These are phyloP conservation scores for Orycteropus afer DNA, from an alignment of 2,113 vertebrate genomes.

Conservation along the genomic window DNA sequence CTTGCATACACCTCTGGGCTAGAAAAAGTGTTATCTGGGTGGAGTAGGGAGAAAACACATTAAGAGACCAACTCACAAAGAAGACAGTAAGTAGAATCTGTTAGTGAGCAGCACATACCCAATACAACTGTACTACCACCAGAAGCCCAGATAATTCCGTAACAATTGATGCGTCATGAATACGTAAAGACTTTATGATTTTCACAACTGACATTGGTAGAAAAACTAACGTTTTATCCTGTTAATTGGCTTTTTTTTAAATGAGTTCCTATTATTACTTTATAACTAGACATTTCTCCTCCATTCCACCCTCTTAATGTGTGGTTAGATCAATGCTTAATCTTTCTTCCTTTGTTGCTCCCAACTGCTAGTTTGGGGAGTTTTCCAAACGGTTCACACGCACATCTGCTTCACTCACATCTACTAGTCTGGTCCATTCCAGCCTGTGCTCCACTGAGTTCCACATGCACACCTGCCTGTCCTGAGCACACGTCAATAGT, in stretches of 20 bases:
- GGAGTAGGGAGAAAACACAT: neutral
- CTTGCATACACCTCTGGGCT: neutral
- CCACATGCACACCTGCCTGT: conserved; percentile 97
- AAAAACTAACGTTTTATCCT: neutral
- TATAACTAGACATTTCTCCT: neutral
- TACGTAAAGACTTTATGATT: neutral
- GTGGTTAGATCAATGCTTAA: neutral
- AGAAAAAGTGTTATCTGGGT: conserved; percentile 9
- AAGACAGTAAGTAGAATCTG: neutral
- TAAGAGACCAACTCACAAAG: conserved; percentile 40
- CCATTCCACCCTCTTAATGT: neutral
- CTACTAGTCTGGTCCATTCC: conserved; percentile 95
- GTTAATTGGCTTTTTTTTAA: neutral
- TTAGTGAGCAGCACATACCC: conserved; percentile 26
- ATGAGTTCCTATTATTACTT: neutral
- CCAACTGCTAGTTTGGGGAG: neutral
- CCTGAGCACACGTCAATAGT: conserved; percentile 97
- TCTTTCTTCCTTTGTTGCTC: neutral
- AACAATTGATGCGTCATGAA: neutral
- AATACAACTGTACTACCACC: neutral
- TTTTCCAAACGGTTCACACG: neutral
- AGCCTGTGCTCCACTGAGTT: conserved; percentile 93
- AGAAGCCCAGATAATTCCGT: neutral
- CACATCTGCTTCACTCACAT: conserved; percentile 86
- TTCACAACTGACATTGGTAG: conserved; percentile 6